These are phyloP conservation scores for Aurelia sp. DNA, from an alignment of 30 jellyfish, hydroid and myxozoan species.

Conservation along the genomic window DNA sequence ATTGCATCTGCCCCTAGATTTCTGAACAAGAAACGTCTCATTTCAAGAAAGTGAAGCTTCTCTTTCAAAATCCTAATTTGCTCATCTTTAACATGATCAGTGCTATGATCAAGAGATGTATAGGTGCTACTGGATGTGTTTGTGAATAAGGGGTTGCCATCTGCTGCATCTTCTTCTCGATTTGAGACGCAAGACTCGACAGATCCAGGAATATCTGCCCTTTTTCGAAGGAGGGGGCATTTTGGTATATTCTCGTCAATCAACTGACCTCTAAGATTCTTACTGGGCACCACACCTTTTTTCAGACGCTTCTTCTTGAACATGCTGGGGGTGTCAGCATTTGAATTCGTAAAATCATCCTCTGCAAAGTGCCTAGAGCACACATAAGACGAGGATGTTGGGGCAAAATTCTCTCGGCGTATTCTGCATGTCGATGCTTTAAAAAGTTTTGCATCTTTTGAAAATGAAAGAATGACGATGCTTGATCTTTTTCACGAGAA, in stretches of 20 bases:
- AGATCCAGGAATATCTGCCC: background rate
- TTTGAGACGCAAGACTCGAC: background rate
- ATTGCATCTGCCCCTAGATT: constrained; percentile 2
- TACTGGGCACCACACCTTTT: constrained; percentile 22
- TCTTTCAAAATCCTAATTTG: background rate
- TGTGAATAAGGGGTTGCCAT: background rate
- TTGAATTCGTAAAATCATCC: constrained; percentile 5
- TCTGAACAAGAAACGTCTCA: background rate
- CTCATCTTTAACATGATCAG: background rate
- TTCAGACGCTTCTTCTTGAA: constrained; percentile 17
- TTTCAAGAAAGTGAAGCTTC: background rate
- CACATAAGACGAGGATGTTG: constrained; percentile 20
- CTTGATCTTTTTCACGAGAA: no score
- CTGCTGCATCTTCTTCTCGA: background rate
- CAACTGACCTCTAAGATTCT: constrained; percentile 5
- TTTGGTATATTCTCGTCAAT: background rate
- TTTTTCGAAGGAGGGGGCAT: background rate
- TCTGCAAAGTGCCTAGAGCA: constrained; percentile 10
- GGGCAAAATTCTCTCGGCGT: constrained; percentile 29
- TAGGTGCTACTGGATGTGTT: no score
- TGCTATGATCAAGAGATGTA: background rate
- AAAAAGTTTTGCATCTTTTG: no score
- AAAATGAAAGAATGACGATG: no score
- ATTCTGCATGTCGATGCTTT: constrained; percentile 26
- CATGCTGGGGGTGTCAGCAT: constrained; percentile 15